phyloP scores from a whole-genome alignment of 2,113 vertebrate species.

The Petromus typicus region DNA sequence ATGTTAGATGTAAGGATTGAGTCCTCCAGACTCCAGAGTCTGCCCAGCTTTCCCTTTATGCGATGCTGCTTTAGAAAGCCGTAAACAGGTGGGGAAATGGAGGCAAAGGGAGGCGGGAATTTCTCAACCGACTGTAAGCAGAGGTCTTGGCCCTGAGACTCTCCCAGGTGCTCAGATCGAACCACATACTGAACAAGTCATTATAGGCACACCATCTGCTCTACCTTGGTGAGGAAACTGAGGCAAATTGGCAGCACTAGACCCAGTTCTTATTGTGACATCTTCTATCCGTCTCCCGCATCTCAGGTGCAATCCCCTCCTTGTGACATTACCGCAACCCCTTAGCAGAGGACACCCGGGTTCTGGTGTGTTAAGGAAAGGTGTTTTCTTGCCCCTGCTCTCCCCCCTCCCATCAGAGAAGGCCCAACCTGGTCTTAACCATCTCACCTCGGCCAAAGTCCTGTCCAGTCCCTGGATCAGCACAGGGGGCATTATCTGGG shows the following conservation, averaged over 20 bases:
- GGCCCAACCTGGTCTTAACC: neutral
- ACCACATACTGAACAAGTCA: neutral
- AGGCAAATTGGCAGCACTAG: neutral
- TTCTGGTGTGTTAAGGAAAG: neutral
- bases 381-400: neutral
- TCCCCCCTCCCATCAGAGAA: neutral
- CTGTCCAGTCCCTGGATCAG: neutral
- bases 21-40: neutral
- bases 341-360: neutral
- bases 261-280: neutral
- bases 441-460: slow-evolving; percentile 32
- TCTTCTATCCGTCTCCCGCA: neutral
- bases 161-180: neutral
- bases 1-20: neutral
- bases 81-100: neutral
- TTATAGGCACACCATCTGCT: neutral
- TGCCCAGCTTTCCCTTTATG: neutral
- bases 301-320: neutral
- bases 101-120: neutral
- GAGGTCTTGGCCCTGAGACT: neutral
- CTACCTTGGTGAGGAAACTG: slow-evolving; percentile 5
- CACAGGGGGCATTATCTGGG: slow-evolving; percentile 51
- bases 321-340: neutral
- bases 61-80: neutral
- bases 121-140: neutral